Evolutionary conservation across 2,797 vertebrate species (phyloP).

Genomic region (Phrynocephalus vlangalii): DNA sequence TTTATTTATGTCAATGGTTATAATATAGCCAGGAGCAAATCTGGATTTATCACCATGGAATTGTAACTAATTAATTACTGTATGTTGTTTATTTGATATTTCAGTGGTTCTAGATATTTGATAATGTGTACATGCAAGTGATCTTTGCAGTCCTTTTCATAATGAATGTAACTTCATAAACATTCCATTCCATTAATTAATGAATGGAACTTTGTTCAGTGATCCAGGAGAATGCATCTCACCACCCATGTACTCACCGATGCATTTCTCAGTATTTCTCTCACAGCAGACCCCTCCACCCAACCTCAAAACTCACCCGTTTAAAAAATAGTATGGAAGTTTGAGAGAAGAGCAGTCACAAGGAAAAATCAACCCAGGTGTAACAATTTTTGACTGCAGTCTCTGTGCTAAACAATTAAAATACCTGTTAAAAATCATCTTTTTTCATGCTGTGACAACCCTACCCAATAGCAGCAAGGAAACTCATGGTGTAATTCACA

Average conservation of each 20-base stretch:
- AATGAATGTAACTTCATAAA: neutral
- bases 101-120: neutral
- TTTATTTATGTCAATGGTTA: too few species aligned
- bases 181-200: neutral
- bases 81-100: neutral
- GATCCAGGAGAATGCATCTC: neutral
- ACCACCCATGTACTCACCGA: neutral
- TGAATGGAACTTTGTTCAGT: neutral
- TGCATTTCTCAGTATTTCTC: neutral
- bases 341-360: neutral
- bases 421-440: neutral
- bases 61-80: neutral
- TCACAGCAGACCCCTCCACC: neutral
- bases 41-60: too few species aligned
- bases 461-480: neutral
- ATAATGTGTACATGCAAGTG: neutral
- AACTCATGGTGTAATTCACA: constrained; percentile 13
- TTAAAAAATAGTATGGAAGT: neutral
- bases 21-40: too few species aligned
- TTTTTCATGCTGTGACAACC: constrained; percentile 17
- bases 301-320: neutral
- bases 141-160: neutral
- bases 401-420: neutral
- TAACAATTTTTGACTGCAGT: neutral
- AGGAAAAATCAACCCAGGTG: neutral